phyloP scores from a whole-genome alignment of 2,888 invertebrate species.

The Epinotia demarniana region DNA sequence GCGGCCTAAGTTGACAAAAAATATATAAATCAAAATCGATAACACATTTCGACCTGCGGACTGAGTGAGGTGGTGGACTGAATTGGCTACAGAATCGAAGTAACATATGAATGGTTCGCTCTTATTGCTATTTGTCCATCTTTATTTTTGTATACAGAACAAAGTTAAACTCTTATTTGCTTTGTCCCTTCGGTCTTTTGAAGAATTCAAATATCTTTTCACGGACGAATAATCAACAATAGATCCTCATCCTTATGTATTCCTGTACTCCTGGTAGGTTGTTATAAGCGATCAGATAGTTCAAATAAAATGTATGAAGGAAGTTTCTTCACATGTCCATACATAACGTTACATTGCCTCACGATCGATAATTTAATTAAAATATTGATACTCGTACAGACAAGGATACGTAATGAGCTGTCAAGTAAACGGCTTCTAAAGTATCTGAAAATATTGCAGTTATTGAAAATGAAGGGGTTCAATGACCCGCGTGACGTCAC shows the following conservation, averaged over 20 bases:
- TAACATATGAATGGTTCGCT: neutral
- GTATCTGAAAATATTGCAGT: neutral
- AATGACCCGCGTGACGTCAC: neutral
- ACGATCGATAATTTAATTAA: too few species aligned
- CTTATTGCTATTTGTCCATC: neutral
- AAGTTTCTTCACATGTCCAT: neutral
- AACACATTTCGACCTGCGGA: too few species aligned
- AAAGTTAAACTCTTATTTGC: conserved; percentile 29
- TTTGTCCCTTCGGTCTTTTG: conserved; percentile 20
- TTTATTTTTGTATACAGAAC: conserved; percentile 4
- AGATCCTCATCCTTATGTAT: neutral
- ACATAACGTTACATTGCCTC: too few species aligned
- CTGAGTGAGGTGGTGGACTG: too few species aligned
- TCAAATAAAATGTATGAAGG: neutral
- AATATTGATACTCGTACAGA: too few species aligned
- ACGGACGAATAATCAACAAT: conserved; percentile 10
- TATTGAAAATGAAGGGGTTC: neutral
- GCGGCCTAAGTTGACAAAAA: too few species aligned
- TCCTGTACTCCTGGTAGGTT: conserved; percentile 3
- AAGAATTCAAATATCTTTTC: conserved; percentile 21
- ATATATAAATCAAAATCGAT: too few species aligned
- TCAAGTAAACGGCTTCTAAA: neutral
- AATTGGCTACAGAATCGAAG: too few species aligned
- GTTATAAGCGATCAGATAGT: neutral
- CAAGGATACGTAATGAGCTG: neutral